Conservation (phyloP, 2,113 vertebrate genomes). For the Elgaria multicarinata region DNA sequence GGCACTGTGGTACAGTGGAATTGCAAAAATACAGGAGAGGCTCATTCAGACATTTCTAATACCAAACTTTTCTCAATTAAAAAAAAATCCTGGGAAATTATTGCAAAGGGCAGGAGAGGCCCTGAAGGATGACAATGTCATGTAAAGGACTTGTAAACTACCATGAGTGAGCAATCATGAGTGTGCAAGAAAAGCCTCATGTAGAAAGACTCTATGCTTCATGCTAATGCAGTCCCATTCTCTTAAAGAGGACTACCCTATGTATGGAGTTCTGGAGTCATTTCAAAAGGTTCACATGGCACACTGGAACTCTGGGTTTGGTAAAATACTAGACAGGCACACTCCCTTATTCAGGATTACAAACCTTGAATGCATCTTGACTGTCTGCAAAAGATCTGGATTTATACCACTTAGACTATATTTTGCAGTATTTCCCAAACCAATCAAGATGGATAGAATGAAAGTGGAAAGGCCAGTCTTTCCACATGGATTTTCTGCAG, state of each 20-base stretch:
- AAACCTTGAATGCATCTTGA: neutral
- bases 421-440: neutral
- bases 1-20: no score
- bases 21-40: no score
- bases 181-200: no score
- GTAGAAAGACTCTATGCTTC: no score
- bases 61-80: no score
- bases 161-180: no score
- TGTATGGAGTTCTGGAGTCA: neutral
- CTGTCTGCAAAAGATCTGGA: neutral
- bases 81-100: no score
- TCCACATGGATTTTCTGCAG: no score
- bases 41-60: no score
- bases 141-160: no score
- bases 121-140: no score
- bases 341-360: neutral
- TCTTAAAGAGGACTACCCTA: neutral
- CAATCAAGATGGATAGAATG: neutral
- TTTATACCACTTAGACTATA: neutral
- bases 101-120: no score
- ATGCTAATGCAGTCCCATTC: neutral
- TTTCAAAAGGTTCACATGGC: neutral
- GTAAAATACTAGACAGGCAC: neutral
- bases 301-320: neutral
- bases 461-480: neutral